Evolutionary conservation across 2,113 vertebrate species (phyloP).

Genomic region (Protobothrops flavoviridis): DNA sequence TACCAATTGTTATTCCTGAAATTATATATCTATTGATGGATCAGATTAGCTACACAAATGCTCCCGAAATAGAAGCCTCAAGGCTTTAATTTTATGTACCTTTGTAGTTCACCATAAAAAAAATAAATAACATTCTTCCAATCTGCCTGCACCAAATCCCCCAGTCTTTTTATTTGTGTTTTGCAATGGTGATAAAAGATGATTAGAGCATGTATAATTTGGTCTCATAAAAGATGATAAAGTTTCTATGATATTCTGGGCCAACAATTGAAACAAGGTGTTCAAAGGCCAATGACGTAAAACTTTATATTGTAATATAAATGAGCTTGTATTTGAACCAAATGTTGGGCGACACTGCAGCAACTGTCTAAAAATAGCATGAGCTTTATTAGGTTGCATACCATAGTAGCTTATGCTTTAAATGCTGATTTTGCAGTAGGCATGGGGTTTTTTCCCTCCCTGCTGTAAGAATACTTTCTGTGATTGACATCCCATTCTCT

Average conservation of each 20-base stretch:
- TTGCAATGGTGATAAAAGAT: not conserved
- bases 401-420: not conserved
- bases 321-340: conserved; percentile 1
- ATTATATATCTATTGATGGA: conserved; percentile 33
- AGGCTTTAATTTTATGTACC: not conserved
- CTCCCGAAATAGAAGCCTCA: conserved; percentile 28
- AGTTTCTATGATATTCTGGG: not conserved
- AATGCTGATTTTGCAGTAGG: not conserved
- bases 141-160: not conserved
- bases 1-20: conserved; percentile 20
- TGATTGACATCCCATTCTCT: not conserved
- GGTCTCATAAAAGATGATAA: not conserved
- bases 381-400: not conserved
- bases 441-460: not conserved
- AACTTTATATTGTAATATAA: not conserved
- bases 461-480: not conserved
- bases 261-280: not conserved
- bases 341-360: not conserved
- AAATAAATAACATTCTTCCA: not conserved
- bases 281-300: not conserved
- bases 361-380: not conserved
- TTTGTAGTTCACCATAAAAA: conserved; percentile 1
- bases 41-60: not conserved
- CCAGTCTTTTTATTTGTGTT: not conserved
- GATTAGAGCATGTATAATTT: conserved; percentile 17